Conservation (phyloP, 2,797 vertebrate genomes). For the Ptychobarbus kaznakovi region DNA sequence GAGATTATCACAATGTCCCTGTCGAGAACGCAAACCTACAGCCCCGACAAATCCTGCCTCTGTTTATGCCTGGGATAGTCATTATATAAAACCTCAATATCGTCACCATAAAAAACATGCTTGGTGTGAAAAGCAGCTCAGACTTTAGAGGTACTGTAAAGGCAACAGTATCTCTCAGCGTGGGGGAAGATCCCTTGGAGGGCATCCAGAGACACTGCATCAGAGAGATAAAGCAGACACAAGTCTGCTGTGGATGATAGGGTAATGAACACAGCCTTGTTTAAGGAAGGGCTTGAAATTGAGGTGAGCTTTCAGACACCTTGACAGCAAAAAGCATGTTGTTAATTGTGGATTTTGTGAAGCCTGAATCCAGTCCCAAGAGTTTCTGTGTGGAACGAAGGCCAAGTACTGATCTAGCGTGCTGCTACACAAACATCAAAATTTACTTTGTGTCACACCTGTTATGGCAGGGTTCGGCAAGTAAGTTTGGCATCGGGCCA, state of each 20-base stretch:
- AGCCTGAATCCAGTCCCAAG: slow-evolving; percentile 17
- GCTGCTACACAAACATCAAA: neutral
- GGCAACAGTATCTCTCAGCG: slow-evolving; percentile 28
- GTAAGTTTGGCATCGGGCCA: too few species aligned
- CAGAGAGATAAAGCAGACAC: slow-evolving; percentile 58
- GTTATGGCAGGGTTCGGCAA: too few species aligned
- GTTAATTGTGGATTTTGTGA: slow-evolving; percentile 41
- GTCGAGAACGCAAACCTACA: slow-evolving; percentile 23
- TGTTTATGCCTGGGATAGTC: slow-evolving; percentile 22
- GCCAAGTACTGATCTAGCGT: slow-evolving; percentile 9
- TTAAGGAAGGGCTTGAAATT: slow-evolving; percentile 55
- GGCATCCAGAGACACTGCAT: slow-evolving; percentile 57
- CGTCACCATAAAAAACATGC: slow-evolving; percentile 24
- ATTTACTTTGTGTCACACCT: neutral
- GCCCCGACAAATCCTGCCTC: slow-evolving; percentile 8
- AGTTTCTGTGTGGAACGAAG: neutral
- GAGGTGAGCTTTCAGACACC: slow-evolving; percentile 55
- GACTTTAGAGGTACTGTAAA: slow-evolving; percentile 31
- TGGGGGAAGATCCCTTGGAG: slow-evolving; percentile 48
- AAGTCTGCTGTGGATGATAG: slow-evolving; percentile 55
- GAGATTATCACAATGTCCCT: slow-evolving; percentile 38
- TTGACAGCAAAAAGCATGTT: slow-evolving; percentile 39
- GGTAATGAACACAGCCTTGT: slow-evolving; percentile 48
- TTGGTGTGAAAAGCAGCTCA: slow-evolving; percentile 11
- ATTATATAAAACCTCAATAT: slow-evolving; percentile 47